Conservation (phyloP, 2,113 vertebrate genomes). For the Pangasianodon hypophthalmus region DNA sequence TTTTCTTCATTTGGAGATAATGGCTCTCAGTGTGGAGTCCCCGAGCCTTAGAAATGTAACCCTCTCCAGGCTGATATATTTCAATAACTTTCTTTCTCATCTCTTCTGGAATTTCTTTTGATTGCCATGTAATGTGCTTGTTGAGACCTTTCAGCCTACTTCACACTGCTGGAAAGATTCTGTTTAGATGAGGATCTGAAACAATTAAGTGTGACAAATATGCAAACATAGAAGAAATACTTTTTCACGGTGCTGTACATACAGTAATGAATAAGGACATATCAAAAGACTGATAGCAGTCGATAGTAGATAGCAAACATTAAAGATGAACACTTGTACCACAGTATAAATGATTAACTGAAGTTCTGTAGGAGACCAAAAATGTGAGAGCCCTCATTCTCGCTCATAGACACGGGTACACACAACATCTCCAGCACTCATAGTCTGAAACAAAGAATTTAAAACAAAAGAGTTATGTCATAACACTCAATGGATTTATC, state of each 20-base stretch:
- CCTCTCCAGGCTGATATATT: background rate
- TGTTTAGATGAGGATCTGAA: background rate
- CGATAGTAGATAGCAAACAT: background rate
- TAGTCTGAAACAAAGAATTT: constrained; percentile 77
- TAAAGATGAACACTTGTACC: constrained; percentile 18
- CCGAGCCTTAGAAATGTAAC: background rate
- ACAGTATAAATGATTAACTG: constrained; percentile 29
- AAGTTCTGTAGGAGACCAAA: constrained; percentile 31
- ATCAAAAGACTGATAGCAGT: background rate
- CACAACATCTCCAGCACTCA: constrained; percentile 85
- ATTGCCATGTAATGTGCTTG: too few species aligned
- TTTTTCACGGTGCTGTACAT: background rate
- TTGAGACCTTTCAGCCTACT: background rate
- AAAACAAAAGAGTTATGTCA: background rate
- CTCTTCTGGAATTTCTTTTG: too few species aligned
- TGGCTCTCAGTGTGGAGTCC: background rate
- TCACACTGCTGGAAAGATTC: background rate
- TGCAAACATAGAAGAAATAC: background rate
- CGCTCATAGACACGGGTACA: constrained; percentile 86
- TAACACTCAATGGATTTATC: background rate
- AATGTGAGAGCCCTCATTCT: constrained; percentile 72
- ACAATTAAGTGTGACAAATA: background rate
- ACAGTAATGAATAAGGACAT: background rate
- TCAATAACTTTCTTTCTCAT: background rate
- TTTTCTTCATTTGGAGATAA: background rate